Evolutionary conservation across 2,113 vertebrate species (phyloP).

Genomic region (Colaptes auratus): DNA sequence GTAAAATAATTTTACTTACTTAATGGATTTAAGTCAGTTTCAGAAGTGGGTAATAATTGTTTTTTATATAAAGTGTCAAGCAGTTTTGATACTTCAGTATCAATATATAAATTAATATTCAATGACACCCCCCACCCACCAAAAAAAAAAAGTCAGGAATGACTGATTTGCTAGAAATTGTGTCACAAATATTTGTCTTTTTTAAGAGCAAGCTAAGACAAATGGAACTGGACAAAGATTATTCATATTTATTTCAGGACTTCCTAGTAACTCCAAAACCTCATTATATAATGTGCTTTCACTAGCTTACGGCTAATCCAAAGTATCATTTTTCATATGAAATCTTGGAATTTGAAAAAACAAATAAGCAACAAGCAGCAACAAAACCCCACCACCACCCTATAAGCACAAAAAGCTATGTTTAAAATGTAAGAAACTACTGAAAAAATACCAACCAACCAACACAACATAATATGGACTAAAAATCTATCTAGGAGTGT

Average conservation of each 20-base stretch:
- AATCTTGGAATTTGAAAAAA: not conserved
- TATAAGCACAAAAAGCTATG: not conserved
- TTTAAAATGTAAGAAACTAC: not conserved
- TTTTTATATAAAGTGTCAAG: not conserved
- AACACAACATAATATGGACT: not conserved
- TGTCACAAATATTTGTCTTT: not conserved
- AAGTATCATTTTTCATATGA: not conserved
- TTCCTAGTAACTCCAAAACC: not conserved
- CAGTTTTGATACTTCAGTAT: not conserved
- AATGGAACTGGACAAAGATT: not conserved
- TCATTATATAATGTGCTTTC: not conserved
- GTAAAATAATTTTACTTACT: not conserved
- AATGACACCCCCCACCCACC: not conserved
- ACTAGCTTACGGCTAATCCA: not conserved
- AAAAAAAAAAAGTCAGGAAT: not conserved
- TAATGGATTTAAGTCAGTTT: not conserved
- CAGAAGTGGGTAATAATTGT: not conserved
- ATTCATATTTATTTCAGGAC: not conserved
- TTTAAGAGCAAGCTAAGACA: not conserved
- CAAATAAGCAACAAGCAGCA: not conserved
- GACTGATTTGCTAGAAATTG: fast-evolving
- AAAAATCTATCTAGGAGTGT: not conserved
- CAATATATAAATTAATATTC: not conserved
- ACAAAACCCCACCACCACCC: fast-evolving
- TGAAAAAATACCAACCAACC: not conserved